Evolutionary conservation across 2,797 vertebrate genomes (phyloP).

Genomic region (Carcharodon carcharias): DNA sequence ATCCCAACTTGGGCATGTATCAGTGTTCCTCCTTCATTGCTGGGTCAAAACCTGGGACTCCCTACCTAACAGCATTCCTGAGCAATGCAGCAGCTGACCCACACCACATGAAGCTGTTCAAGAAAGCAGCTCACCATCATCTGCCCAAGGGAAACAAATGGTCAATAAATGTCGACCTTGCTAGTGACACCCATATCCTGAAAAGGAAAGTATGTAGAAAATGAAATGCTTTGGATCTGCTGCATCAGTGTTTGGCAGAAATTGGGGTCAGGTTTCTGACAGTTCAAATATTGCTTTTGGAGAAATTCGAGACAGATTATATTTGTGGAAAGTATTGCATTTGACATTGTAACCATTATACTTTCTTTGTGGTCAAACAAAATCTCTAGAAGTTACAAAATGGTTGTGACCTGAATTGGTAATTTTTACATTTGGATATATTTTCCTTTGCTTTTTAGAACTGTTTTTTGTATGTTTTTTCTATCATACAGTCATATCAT

Average conservation of each 20-base stretch:
- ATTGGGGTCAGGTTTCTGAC: not conserved
- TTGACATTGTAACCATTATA: not conserved
- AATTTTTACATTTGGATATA: constrained; percentile 13
- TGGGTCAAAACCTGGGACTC: not conserved
- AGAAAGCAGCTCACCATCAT: too few species aligned
- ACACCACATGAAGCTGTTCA: not conserved
- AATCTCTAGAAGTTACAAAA: not conserved
- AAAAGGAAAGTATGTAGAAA: not conserved
- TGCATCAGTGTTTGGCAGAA: not conserved
- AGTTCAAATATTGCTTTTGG: not conserved
- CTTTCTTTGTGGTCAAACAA: not conserved
- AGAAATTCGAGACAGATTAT: not conserved
- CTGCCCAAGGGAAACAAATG: not conserved
- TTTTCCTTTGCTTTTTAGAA: constrained; percentile 35
- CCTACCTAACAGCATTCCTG: not conserved
- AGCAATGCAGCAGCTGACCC: not conserved
- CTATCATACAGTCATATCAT: constrained; percentile 20
- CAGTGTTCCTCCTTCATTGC: not conserved
- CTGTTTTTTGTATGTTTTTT: constrained; percentile 1
- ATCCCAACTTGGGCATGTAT: not conserved
- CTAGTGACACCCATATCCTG: too few species aligned
- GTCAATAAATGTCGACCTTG: not conserved
- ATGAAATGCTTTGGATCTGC: not conserved
- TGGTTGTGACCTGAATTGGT: not conserved
- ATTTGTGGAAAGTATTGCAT: not conserved